These are phyloP conservation scores for Astreopora myriophthalma DNA, from an alignment of 64 coral and sea anemone species.

Conservation along the genomic window DNA sequence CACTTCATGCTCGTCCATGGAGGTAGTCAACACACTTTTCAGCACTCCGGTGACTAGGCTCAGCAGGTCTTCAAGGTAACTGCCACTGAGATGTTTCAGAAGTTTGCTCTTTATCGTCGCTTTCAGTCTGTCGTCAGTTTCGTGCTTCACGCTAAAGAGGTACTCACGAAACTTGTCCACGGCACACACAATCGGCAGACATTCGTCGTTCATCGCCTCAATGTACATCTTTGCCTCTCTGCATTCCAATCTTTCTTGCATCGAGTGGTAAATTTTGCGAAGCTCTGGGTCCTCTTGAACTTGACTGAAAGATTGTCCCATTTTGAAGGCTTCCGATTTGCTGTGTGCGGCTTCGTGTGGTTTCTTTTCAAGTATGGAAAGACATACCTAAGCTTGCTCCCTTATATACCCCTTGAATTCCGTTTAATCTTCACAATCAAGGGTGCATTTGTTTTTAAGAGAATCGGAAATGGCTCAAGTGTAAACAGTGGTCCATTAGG, in stretches of 20 bases:
- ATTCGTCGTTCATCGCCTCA: background rate
- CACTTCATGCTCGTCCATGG: too few relatives aligned
- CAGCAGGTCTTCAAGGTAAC: background rate
- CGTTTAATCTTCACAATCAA: background rate
- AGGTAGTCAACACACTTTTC: background rate
- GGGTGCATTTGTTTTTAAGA: background rate
- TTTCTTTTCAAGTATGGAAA: background rate
- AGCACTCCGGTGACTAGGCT: background rate
- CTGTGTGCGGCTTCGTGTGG: background rate
- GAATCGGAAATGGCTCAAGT: background rate
- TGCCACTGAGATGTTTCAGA: background rate
- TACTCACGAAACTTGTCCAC: slow-evolving; percentile 4
- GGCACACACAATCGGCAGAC: slow-evolving; percentile 5
- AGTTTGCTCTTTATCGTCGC: background rate
- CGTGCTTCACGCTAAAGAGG: background rate
- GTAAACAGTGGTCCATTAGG: background rate
- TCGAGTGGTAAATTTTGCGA: background rate
- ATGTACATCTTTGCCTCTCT: background rate
- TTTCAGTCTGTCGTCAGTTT: background rate
- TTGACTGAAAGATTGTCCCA: background rate
- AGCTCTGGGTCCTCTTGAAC: background rate
- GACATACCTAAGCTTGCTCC: background rate
- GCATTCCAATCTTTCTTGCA: background rate
- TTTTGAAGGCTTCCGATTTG: background rate
- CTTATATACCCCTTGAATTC: background rate